phyloP scores from a whole-genome alignment of 1,140 invertebrate species.

The Mylabris phalerata region DNA sequence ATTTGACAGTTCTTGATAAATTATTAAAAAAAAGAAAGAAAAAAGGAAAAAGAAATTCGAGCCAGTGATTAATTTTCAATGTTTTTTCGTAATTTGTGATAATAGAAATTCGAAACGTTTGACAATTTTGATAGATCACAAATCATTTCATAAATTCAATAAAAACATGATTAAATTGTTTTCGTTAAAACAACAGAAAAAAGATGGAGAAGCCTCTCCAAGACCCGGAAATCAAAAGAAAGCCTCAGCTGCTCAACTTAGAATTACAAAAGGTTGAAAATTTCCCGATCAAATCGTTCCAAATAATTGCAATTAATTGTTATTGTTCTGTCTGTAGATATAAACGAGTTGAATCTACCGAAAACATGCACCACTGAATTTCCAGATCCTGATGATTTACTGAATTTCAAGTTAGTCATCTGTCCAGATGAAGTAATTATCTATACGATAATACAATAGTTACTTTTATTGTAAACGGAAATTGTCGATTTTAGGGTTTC shows the following conservation, averaged over 20 bases:
- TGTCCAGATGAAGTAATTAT: constrained; percentile 85
- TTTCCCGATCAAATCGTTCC: neutral
- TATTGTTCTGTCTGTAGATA: constrained; percentile 58
- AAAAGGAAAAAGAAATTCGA: no score
- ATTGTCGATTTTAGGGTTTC: constrained; percentile 66
- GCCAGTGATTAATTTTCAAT: no score
- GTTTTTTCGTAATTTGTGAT: constrained; percentile 11
- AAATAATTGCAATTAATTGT: neutral
- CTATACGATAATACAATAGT: neutral
- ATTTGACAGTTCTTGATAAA: no score
- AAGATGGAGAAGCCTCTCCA: constrained; percentile 82
- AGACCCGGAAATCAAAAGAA: constrained; percentile 73
- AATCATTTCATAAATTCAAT: neutral
- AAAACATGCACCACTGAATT: constrained; percentile 96
- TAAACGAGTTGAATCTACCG: constrained; percentile 94
- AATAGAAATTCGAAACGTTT: neutral
- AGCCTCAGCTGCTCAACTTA: constrained; percentile 89
- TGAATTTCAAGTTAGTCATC: constrained; percentile 94
- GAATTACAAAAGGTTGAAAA: constrained; percentile 88
- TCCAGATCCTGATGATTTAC: constrained; percentile 91
- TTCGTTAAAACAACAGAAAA: constrained; percentile 95
- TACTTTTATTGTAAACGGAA: neutral
- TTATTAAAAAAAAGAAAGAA: no score
- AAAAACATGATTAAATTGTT: constrained; percentile 94
- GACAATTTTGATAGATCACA: neutral